phyloP scores from a whole-genome alignment of 2,888 invertebrate genomes.

The Hyppa rectilinea region DNA sequence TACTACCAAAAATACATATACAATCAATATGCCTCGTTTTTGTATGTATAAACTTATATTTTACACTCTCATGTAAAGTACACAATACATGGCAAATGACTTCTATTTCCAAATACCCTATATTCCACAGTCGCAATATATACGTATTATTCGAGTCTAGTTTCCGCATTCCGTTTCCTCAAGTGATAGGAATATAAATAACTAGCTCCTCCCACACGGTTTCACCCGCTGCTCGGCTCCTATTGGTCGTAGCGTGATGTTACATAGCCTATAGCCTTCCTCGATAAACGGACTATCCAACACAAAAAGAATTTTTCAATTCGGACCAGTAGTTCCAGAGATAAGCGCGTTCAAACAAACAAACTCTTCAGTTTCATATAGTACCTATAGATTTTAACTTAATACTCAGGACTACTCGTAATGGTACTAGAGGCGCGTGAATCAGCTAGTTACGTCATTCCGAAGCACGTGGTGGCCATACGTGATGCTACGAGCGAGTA shows the following conservation, averaged over 20 bases:
- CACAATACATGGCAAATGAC: conserved; percentile 6
- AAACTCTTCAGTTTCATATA: too few relatives aligned
- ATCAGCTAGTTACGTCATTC: conserved; percentile 67
- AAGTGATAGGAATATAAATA: conserved; percentile 45
- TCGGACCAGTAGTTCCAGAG: too few relatives aligned
- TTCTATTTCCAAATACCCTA: neutral
- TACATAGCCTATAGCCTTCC: too few relatives aligned
- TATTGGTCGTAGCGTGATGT: too few relatives aligned
- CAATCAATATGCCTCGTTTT: too few relatives aligned
- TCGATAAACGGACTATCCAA: too few relatives aligned
- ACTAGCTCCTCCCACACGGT: too few relatives aligned
- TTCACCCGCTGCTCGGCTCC: too few relatives aligned
- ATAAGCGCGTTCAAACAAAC: too few relatives aligned
- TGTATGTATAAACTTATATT: neutral
- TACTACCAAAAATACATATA: neutral
- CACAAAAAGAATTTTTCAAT: too few relatives aligned
- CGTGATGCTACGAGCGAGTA: conserved; percentile 60
- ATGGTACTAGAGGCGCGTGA: conserved; percentile 41
- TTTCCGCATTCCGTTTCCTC: conserved; percentile 64
- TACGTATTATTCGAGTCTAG: conserved; percentile 35
- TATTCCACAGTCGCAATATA: conserved; percentile 15
- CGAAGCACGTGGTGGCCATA: conserved; percentile 72
- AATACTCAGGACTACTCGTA: conserved; percentile 40
- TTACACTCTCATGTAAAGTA: neutral
- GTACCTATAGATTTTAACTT: too few relatives aligned